A percentile compares a stretch with the other conserved stretches of the same genome.
phyloP scores from a whole-genome alignment of 2,113 vertebrate genomes.

The Serinus canaria region DNA sequence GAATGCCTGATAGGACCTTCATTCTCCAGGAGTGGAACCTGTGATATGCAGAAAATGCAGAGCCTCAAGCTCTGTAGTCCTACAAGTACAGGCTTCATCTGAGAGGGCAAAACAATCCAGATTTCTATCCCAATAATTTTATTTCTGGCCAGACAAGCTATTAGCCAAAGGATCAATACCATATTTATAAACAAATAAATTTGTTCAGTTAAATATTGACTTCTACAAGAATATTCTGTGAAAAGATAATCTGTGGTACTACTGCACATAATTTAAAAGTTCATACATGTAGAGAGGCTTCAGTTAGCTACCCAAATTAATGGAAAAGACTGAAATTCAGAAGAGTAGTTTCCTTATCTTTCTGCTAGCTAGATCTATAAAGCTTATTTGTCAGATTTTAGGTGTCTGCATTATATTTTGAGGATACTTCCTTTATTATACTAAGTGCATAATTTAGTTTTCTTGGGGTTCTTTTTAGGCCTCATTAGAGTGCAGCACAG shows the following conservation, averaged over 20 bases:
- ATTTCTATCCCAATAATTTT: not conserved
- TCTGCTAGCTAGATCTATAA: not conserved
- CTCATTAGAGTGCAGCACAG: not conserved
- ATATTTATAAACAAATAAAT: not conserved
- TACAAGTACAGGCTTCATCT: not conserved
- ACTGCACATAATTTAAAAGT: not conserved
- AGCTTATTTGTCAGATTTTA: not conserved
- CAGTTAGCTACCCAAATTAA: not conserved
- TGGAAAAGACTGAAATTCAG: not conserved
- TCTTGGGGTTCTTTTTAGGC: not conserved
- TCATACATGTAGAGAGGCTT: not conserved
- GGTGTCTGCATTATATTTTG: not conserved
- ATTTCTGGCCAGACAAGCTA: not conserved
- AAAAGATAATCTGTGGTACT: not conserved
- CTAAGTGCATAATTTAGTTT: not conserved
- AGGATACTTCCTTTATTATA: not conserved
- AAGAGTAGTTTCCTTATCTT: not conserved
- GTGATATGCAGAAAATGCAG: not conserved
- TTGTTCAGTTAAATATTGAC: not conserved
- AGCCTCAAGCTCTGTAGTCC: not conserved
- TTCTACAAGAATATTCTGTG: not conserved
- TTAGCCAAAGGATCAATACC: not conserved
- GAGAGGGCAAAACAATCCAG: not conserved
- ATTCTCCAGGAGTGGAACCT: not conserved
- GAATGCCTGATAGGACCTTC: not conserved